Base-by-base conservation (phyloP, 2,113 vertebrate genomes). In the Lophius piscatorius region DNA sequence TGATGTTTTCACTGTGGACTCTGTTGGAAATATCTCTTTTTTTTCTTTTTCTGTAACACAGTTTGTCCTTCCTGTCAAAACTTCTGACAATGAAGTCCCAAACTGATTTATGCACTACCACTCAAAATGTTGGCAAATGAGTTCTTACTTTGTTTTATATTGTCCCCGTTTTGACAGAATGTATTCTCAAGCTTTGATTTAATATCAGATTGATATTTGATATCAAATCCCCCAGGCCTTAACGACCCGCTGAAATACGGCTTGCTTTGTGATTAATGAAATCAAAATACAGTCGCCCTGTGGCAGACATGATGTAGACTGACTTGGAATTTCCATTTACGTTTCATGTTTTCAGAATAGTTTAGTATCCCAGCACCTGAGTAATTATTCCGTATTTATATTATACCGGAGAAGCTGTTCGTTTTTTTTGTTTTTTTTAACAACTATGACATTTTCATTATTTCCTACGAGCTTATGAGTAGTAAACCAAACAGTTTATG, bases 1-100 rank as follows among this genome's bases (percentile, higher is more conserved):
- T 71, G 54, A 68, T 85, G 66, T 84, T 80, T 86, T 83, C 70
- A 74, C 87, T 83, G 80, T 64, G 51, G 17, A 16, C 20, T 18
- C n/a, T 65, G 49, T 86, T 81, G 85, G 87, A 89, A 78, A 70
- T 61, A 55, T 38, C 13, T 59, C 39, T 63, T 24, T 51, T 23
- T 24, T 44, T 54, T 26, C 34, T 57, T 60, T 76, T 61, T 69
- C 65, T 73, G 42, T 56, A 40, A 47, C 40, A 49, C 34, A 40
- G 36, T 74, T 76, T 70, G 66, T 71, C 60, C 31, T 42, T 59
- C 47, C 57, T 44, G 42, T 63, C 41, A 57, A 69, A 60, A 47
- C 35, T 21, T 34, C 41, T 46, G 42, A 49, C 31, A 24, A 63
- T 20, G 54, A 41, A 38, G 21, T 50, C 62, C 46, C 42, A 10